These are phyloP conservation scores for Lipophrys pholis DNA, from an alignment of 2,113 vertebrate species.

Conservation along the genomic window DNA sequence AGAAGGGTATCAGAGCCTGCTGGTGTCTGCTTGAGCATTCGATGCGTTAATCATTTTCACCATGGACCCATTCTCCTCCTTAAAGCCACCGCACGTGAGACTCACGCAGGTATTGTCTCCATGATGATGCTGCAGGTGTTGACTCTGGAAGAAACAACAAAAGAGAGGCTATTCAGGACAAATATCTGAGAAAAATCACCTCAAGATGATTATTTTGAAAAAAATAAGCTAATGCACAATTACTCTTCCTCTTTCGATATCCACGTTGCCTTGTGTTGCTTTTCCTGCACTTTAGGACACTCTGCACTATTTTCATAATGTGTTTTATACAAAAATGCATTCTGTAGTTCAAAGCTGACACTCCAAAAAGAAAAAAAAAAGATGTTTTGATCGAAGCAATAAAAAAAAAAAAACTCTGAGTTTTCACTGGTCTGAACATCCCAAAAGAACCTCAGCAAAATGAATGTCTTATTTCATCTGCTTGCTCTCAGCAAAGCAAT, in stretches of 20 bases:
- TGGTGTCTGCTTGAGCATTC: conserved; percentile 38
- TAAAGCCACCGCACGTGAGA: conserved; percentile 21
- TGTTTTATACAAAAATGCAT: not conserved
- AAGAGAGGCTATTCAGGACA: not conserved
- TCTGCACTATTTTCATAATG: conserved; percentile 5
- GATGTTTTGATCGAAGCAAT: conserved; percentile 9
- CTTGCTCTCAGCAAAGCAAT: not conserved
- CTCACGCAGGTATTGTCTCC: conserved; percentile 42
- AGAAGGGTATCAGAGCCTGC: conserved; percentile 49
- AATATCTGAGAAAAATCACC: too few species aligned
- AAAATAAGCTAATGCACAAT: conserved; percentile 12
- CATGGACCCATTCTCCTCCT: conserved; percentile 35
- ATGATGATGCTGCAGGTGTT: conserved; percentile 40
- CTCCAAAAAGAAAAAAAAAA: conserved; percentile 20
- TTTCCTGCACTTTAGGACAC: conserved; percentile 8
- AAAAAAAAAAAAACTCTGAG: conserved; percentile 34
- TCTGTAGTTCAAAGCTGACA: conserved; percentile 39
- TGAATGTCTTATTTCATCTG: conserved; percentile 31
- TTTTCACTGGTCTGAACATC: conserved; percentile 13
- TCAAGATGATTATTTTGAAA: too few species aligned
- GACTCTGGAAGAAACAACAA: conserved; percentile 68
- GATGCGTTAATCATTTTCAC: conserved; percentile 62
- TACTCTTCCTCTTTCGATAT: not conserved
- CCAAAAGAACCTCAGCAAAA: conserved; percentile 23
- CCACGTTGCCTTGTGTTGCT: not conserved